phyloP scores from a whole-genome alignment of 2,888 invertebrate species.

The Drosophila kambysellisi region DNA sequence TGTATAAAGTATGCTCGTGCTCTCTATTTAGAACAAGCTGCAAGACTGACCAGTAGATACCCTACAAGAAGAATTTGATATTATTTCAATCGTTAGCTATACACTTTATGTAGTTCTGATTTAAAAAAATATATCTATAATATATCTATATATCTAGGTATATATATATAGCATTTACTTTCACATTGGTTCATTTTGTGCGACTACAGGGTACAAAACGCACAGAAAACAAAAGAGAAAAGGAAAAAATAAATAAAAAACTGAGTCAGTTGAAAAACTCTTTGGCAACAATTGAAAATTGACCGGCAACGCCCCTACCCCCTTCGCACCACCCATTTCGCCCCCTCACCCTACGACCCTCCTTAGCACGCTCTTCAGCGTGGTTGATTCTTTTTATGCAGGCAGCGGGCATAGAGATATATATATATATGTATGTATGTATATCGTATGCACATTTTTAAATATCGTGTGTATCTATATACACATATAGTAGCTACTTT shows the following conservation, averaged over 20 bases:
- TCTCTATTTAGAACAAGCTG: background rate
- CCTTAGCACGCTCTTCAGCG: background rate
- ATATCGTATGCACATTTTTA: background rate
- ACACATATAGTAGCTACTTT: background rate
- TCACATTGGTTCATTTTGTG: background rate
- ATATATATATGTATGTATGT: background rate
- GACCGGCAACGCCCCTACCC: conserved; percentile 38
- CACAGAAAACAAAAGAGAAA: background rate
- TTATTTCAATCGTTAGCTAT: background rate
- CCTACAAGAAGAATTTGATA: background rate
- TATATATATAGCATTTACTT: background rate
- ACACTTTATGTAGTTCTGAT: background rate
- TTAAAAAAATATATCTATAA: background rate
- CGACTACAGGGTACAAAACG: background rate
- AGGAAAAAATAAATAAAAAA: conserved; percentile 15
- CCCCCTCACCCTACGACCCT: background rate
- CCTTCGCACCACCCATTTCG: background rate
- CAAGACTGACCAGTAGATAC: background rate
- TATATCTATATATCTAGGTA: background rate
- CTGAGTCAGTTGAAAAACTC: conserved; percentile 61
- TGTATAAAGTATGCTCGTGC: conserved; percentile 7
- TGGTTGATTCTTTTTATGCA: conserved; percentile 56
- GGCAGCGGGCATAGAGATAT: conserved; percentile 25
- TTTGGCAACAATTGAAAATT: conserved; percentile 70
- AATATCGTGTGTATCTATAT: background rate